Evolutionary conservation across 1,140 invertebrate species (phyloP).

Genomic region (Phenacoccus solenopsis): DNA sequence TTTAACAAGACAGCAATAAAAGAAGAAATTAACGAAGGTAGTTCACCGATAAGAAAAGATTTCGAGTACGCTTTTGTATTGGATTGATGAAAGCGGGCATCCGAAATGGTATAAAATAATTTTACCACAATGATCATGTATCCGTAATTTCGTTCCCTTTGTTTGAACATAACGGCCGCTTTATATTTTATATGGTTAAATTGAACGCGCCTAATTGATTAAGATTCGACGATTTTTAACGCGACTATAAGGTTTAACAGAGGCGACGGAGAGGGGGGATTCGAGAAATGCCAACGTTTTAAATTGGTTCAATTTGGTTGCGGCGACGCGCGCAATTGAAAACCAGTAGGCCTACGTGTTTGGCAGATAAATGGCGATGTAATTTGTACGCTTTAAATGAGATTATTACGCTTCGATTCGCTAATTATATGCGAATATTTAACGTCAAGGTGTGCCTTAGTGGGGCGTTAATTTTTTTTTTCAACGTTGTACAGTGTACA

Average conservation of each 20-base stretch:
- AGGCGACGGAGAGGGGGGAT: too few species aligned
- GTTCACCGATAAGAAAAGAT: background rate
- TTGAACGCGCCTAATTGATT: slow-evolving; percentile 1
- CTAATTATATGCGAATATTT: too few species aligned
- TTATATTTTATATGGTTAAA: background rate
- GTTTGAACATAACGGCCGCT: background rate
- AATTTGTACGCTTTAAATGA: slow-evolving; percentile 2
- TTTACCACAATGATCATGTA: background rate
- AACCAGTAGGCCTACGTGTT: background rate
- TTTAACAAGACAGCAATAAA: too few species aligned
- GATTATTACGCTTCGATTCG: too few species aligned
- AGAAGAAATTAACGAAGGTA: background rate
- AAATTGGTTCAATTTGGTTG: background rate
- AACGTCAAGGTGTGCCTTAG: too few species aligned
- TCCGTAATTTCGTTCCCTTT: background rate
- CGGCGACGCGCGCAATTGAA: background rate
- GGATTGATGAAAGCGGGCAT: background rate
- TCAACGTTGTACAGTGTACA: too few species aligned
- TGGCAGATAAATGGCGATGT: background rate
- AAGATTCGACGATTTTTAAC: too few species aligned
- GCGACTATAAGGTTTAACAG: too few species aligned
- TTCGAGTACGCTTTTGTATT: background rate
- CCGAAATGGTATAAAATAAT: background rate
- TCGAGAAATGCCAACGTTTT: background rate
- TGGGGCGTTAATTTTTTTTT: too few species aligned